phyloP scores from a whole-genome alignment of 2,888 invertebrate species.

The Machimus rusticus region DNA sequence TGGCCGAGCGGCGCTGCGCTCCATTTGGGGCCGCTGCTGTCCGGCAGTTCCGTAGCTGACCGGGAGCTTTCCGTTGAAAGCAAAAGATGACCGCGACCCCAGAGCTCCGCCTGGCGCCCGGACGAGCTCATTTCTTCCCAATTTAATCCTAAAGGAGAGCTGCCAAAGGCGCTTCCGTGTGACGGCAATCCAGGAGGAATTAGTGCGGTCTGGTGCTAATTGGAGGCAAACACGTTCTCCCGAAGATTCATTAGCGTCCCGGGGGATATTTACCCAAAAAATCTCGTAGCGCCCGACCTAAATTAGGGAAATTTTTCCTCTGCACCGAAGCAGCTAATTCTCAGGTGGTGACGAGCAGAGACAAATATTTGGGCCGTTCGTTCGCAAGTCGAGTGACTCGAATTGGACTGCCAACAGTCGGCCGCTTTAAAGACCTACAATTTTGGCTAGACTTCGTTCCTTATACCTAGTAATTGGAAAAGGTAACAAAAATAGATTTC shows the following conservation, averaged over 20 bases:
- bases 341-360: not conserved
- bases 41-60: not conserved
- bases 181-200: slow-evolving; percentile 1
- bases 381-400: not conserved
- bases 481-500: too few relatives aligned
- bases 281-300: not conserved
- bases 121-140: not conserved
- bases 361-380: not conserved
- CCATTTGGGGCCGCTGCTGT: not conserved
- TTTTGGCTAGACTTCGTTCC: not conserved
- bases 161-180: not conserved
- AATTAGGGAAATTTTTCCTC: not conserved
- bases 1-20: not conserved
- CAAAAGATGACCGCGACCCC: not conserved
- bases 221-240: slow-evolving; percentile 32
- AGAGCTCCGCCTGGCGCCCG: not conserved
- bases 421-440: not conserved
- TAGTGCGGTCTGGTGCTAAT: slow-evolving; percentile 35
- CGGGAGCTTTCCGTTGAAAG: not conserved
- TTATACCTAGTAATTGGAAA: too few relatives aligned
- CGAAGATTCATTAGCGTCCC: slow-evolving; percentile 12
- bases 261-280: not conserved
- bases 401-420: not conserved
- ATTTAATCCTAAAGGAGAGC: not conserved
- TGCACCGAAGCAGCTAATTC: not conserved